These are phyloP conservation scores for Perizoma affinitatum DNA, from an alignment of 2,888 invertebrate species.

Conservation along the genomic window DNA sequence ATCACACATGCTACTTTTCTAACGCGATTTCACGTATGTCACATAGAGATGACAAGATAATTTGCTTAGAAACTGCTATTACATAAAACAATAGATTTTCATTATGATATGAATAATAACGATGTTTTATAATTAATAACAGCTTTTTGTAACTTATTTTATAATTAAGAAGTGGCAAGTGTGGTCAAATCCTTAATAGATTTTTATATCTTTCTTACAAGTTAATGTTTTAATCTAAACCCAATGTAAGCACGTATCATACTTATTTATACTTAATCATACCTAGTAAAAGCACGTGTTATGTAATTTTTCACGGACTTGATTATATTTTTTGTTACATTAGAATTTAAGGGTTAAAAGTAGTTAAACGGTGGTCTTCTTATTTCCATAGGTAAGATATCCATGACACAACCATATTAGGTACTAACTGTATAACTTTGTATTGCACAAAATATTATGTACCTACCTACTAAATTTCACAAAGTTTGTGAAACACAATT, in stretches of 20 bases:
- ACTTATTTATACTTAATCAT: slow-evolving; percentile 52
- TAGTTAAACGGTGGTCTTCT: slow-evolving; percentile 62
- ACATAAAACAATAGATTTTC: background rate
- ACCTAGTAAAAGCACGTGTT: slow-evolving; percentile 77
- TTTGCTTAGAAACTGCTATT: too few species aligned
- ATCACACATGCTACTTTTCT: slow-evolving; percentile 9
- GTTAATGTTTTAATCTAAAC: slow-evolving; percentile 49
- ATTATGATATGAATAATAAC: background rate
- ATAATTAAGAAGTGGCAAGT: slow-evolving; percentile 14
- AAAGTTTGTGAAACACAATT: slow-evolving; percentile 3
- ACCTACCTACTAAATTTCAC: background rate
- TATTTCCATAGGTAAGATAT: slow-evolving; percentile 38
- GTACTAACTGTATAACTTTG: too few species aligned
- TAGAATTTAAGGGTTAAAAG: slow-evolving; percentile 60
- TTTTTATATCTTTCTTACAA: slow-evolving; percentile 45
- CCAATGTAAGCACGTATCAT: slow-evolving; percentile 60
- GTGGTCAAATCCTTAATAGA: slow-evolving; percentile 27
- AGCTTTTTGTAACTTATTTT: background rate
- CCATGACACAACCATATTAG: slow-evolving; percentile 22
- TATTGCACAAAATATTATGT: too few species aligned
- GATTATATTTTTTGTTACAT: slow-evolving; percentile 81
- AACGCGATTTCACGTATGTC: background rate
- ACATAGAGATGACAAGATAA: too few species aligned
- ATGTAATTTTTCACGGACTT: slow-evolving; percentile 76
- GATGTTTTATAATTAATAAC: too few species aligned